These are phyloP conservation scores for Harpalus rubripes DNA, from an alignment of 2,888 invertebrate species.

Conservation along the genomic window DNA sequence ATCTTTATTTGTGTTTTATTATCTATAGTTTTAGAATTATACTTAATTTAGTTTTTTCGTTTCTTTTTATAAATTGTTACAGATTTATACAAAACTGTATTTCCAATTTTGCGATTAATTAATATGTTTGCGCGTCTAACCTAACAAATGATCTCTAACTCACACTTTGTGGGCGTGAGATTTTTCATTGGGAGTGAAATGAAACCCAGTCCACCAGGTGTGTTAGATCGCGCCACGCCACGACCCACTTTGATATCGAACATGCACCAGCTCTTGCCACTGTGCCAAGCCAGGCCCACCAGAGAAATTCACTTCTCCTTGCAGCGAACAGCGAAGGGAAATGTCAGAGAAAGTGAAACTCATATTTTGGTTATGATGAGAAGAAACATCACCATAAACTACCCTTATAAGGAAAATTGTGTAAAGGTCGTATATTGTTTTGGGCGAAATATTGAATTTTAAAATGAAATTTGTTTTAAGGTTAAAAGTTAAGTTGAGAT, in stretches of 20 bases:
- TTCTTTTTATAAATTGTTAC: no score
- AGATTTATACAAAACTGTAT: no score
- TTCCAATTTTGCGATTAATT: no score
- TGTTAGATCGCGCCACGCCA: background rate
- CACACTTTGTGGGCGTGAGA: background rate
- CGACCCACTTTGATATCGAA: constrained; percentile 31
- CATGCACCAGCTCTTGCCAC: constrained; percentile 14
- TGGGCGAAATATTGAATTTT: no score
- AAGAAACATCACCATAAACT: constrained; percentile 6
- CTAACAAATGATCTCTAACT: background rate
- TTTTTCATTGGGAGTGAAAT: constrained; percentile 15
- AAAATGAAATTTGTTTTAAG: background rate
- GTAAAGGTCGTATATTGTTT: background rate
- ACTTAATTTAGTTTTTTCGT: no score
- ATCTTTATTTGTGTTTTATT: no score
- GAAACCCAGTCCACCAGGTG: constrained; percentile 33
- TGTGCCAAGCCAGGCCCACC: background rate
- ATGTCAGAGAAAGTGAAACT: constrained; percentile 33
- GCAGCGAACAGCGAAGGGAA: background rate
- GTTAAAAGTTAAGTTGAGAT: background rate
- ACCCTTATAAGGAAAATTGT: background rate
- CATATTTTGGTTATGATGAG: constrained; percentile 14
- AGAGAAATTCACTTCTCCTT: constrained; percentile 14
- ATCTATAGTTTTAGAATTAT: no score
- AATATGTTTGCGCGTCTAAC: background rate